Evolutionary conservation across 2,113 vertebrate genomes (phyloP).

Genomic region (Corythoichthys haematopterus): DNA sequence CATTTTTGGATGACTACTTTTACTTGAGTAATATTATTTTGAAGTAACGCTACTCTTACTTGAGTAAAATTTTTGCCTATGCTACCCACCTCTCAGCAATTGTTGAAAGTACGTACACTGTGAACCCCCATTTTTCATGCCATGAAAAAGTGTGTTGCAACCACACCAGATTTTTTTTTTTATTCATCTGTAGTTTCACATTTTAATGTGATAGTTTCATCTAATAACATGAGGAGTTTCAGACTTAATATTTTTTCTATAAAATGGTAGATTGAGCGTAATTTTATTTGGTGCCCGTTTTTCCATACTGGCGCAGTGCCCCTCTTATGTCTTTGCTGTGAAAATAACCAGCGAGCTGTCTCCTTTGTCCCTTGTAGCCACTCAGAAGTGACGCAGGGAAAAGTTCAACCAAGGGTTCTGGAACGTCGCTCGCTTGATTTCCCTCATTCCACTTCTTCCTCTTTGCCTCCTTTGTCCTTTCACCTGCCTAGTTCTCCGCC

Average conservation of each 20-base stretch:
- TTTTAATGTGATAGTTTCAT: no score
- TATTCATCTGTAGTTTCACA: no score
- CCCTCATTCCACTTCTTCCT: not conserved
- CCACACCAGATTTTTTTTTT: no score
- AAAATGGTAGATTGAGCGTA: not conserved
- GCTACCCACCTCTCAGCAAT: no score
- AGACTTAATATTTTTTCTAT: not conserved
- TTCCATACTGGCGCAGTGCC: not conserved
- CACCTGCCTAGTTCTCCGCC: not conserved
- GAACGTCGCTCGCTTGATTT: not conserved
- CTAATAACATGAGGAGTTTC: not conserved
- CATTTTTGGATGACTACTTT: no score
- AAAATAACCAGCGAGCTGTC: not conserved
- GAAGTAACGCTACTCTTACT: no score
- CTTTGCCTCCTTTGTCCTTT: constrained; percentile 6
- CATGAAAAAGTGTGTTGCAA: no score
- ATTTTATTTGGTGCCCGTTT: no score
- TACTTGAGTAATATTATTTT: no score
- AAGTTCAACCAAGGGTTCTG: not conserved
- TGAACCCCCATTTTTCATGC: no score
- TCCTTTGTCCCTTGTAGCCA: not conserved
- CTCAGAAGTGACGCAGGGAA: not conserved
- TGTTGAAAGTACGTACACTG: no score
- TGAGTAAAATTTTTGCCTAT: no score
- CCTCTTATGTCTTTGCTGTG: not conserved